Evolutionary conservation across 2,113 vertebrate genomes (phyloP).

Genomic region (Benitochromis conjunctus): DNA sequence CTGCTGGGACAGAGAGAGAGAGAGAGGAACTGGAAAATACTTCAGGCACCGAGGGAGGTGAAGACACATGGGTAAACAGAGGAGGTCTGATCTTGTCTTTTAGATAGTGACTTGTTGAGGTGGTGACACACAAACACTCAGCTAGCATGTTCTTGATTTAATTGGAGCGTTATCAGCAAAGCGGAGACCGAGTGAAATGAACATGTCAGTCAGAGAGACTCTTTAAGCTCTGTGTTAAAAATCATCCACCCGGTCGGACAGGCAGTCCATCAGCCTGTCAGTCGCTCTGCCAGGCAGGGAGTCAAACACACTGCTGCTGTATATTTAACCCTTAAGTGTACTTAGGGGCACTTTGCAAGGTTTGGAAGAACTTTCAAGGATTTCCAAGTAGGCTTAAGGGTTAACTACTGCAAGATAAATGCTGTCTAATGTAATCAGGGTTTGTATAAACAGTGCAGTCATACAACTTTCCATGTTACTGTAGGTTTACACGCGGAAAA

Average conservation of each 20-base stretch:
- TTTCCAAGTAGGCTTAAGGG: no score
- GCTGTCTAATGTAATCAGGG: not conserved
- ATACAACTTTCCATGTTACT: not conserved
- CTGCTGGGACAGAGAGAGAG: constrained; percentile 8
- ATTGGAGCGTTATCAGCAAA: not conserved
- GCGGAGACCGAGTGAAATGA: not conserved
- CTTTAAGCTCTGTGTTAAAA: not conserved
- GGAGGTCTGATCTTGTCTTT: not conserved
- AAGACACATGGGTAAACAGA: not conserved
- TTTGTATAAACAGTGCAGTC: not conserved
- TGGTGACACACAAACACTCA: not conserved
- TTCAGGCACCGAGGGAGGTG: not conserved
- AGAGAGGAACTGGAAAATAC: not conserved
- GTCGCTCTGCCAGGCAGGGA: not conserved
- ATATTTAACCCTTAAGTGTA: no score
- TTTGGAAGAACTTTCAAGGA: no score
- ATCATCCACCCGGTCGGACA: not conserved
- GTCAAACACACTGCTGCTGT: not conserved
- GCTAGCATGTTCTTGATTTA: not conserved
- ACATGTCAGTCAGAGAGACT: not conserved
- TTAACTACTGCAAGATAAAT: not conserved
- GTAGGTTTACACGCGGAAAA: not conserved
- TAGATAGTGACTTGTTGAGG: not conserved
- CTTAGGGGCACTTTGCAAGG: no score
- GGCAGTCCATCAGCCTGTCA: not conserved